A percentile compares a stretch with the other conserved stretches of the same genome.
phyloP scores from a whole-genome alignment of 2,888 invertebrate species.

The Octodonta nipae region DNA sequence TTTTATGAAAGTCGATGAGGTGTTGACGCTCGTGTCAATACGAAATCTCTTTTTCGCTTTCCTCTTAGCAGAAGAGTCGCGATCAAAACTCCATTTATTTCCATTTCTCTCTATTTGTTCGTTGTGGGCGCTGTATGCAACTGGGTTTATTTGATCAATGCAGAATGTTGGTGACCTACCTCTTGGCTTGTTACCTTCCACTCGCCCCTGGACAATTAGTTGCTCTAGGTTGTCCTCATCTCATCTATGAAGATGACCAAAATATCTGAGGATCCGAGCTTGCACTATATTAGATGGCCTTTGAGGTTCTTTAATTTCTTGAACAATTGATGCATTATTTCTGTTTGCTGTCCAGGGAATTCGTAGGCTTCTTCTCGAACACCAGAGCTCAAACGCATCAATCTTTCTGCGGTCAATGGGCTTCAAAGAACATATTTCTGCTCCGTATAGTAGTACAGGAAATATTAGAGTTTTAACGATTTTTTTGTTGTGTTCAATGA shows the following conservation, averaged over 20 bases:
- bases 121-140: neutral
- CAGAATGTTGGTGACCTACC: neutral
- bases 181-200: neutral
- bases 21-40: too few relatives aligned
- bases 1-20: too few relatives aligned
- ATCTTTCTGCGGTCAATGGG: too few relatives aligned
- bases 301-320: too few relatives aligned
- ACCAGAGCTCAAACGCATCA: too few relatives aligned
- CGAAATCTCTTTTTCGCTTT: neutral
- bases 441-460: too few relatives aligned
- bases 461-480: neutral
- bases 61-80: neutral
- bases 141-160: neutral
- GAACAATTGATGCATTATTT: neutral
- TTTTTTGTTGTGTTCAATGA: too few relatives aligned
- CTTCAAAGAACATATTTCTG: too few relatives aligned
- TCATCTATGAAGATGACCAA: neutral
- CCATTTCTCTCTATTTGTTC: neutral
- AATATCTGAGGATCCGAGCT: neutral
- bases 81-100: neutral
- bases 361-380: too few relatives aligned
- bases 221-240: neutral
- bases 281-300: neutral
- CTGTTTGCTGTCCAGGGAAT: neutral
- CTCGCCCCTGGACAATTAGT: neutral